Conservation (phyloP, 2,888 invertebrate species). For the Halocaridina rubra region DNA sequence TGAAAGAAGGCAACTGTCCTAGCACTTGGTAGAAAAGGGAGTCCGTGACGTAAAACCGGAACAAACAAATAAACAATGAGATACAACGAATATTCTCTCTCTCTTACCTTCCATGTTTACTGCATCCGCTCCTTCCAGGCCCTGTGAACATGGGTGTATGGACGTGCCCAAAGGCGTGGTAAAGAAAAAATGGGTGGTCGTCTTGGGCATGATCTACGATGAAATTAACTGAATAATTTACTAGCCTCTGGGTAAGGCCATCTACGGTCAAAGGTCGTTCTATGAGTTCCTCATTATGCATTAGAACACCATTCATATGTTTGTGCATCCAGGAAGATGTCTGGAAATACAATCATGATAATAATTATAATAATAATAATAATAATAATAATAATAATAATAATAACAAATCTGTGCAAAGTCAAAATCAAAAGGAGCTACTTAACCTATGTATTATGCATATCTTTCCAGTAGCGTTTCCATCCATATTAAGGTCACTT, state of each 20-base stretch:
- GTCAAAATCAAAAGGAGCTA: no score
- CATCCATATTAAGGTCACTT: no score
- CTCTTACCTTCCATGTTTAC: constrained; percentile 68
- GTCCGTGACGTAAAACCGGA: no score
- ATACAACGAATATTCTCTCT: background rate
- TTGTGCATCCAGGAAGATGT: constrained; percentile 61
- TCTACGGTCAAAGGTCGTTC: constrained; percentile 71
- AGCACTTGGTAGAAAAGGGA: no score
- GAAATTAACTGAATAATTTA: constrained; percentile 65
- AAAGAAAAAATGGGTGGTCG: constrained; percentile 44
- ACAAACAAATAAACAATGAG: background rate
- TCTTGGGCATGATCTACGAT: background rate
- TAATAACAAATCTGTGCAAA: no score
- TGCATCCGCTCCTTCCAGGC: constrained; percentile 69
- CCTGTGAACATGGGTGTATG: constrained; percentile 77
- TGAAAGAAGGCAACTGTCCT: no score
- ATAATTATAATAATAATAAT: background rate
- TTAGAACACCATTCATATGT: constrained; percentile 67
- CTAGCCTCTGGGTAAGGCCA: constrained; percentile 68
- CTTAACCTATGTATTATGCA: no score
- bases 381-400: no score
- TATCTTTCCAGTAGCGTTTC: no score
- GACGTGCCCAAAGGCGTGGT: constrained; percentile 72
- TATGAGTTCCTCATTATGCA: constrained; percentile 68
- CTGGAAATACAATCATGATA: background rate